Evolutionary conservation across 2,113 vertebrate genomes (phyloP).

Genomic region (Narcine bancroftii): DNA sequence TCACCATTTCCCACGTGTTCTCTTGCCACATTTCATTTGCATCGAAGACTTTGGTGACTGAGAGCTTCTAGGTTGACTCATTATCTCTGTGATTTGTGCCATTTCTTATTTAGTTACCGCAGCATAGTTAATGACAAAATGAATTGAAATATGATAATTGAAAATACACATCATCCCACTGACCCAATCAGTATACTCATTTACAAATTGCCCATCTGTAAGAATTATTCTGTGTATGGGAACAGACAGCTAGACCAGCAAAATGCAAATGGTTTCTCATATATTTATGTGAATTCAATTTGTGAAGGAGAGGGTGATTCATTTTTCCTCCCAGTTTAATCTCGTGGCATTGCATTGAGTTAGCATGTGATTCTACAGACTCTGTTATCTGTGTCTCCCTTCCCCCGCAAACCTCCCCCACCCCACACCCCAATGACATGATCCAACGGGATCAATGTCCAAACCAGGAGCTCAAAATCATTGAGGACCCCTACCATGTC

Average conservation of each 20-base stretch:
- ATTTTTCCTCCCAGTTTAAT: neutral
- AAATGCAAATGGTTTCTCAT: neutral
- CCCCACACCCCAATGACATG: too few species aligned
- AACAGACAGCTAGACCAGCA: neutral
- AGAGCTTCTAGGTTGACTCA: neutral
- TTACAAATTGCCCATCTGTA: neutral
- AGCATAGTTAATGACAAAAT: neutral
- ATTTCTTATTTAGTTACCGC: neutral
- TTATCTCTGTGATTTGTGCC: conserved; percentile 12
- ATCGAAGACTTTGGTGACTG: neutral
- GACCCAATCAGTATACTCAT: neutral
- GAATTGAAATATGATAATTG: conserved; percentile 13
- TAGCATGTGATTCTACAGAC: neutral
- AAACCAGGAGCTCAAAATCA: too few species aligned
- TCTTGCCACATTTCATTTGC: conserved; percentile 22
- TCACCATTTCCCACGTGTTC: neutral
- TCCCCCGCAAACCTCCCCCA: too few species aligned
- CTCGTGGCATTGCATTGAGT: neutral
- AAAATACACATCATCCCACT: neutral
- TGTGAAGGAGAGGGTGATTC: neutral
- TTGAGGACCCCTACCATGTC: too few species aligned
- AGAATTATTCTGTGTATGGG: neutral
- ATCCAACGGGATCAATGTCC: too few species aligned
- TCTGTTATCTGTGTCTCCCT: neutral
- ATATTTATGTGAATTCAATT: conserved; percentile 1